Percentiles rank a stretch among this genome's conserved stretches.
These are phyloP conservation scores for Drosophila neonasuta DNA, from an alignment of 2,888 invertebrate genomes.

Conservation along the genomic window DNA sequence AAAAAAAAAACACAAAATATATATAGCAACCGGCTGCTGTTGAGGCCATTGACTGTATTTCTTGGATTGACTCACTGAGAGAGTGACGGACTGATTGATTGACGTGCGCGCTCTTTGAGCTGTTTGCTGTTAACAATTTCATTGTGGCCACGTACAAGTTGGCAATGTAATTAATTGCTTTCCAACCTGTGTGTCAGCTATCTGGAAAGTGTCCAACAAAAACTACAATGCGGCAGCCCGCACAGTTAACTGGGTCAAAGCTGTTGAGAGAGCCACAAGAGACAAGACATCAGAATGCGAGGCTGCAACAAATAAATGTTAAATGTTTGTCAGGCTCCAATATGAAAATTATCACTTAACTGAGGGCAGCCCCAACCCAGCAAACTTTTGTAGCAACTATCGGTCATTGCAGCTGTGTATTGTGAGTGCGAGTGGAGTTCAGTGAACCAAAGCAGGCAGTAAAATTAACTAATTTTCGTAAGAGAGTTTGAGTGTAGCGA, in stretches of 20 bases:
- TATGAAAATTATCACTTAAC: slow-evolving; percentile 53
- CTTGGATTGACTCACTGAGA: slow-evolving; percentile 36
- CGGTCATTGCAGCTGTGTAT: slow-evolving; percentile 23
- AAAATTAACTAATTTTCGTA: slow-evolving; percentile 50
- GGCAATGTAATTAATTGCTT: slow-evolving; percentile 76
- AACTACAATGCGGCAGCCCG: slow-evolving; percentile 56
- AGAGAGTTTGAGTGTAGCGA: slow-evolving; percentile 28
- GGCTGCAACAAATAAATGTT: slow-evolving; percentile 42
- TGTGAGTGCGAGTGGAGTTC: slow-evolving; percentile 25
- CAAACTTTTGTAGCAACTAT: slow-evolving; percentile 23
- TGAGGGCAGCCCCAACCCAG: not conserved
- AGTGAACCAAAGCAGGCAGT: slow-evolving; percentile 40
- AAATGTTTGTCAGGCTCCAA: slow-evolving; percentile 44
- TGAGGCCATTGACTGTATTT: slow-evolving; percentile 71
- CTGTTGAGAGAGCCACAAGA: slow-evolving; percentile 32
- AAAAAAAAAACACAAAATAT: too few species aligned
- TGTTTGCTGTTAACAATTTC: slow-evolving; percentile 71
- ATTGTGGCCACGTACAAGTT: slow-evolving; percentile 68
- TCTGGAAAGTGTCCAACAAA: slow-evolving; percentile 63
- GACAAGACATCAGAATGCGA: slow-evolving; percentile 41
- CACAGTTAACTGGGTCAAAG: slow-evolving; percentile 32
- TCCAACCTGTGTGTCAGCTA: slow-evolving; percentile 52
- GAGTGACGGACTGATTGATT: slow-evolving; percentile 65
- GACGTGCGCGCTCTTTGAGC: slow-evolving; percentile 47
- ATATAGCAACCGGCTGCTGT: not conserved